Conservation (phyloP, 1,140 invertebrate species). For the Zaprionus davidi region DNA sequence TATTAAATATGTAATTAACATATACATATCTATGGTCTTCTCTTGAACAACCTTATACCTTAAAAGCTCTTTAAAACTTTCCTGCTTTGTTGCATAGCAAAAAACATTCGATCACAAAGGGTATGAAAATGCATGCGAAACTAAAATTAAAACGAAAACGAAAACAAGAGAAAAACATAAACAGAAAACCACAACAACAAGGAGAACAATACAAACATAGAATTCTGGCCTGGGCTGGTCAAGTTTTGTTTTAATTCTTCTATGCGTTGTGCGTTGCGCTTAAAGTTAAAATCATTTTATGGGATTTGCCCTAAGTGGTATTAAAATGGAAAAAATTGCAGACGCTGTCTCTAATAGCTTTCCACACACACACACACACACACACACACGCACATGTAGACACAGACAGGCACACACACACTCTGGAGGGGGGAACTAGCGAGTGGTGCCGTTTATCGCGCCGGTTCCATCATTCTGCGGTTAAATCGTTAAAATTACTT, state of each 20-base stretch:
- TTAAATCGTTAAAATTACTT: constrained; percentile 79
- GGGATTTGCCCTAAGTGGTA: constrained; percentile 70
- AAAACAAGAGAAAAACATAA: background rate
- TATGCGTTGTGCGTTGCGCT: constrained; percentile 31
- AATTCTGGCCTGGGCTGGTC: background rate
- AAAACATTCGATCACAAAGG: background rate
- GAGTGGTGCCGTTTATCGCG: constrained; percentile 64
- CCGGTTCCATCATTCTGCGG: constrained; percentile 80
- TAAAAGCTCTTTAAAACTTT: background rate
- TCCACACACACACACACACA: constrained; percentile 33
- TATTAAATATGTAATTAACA: too few species aligned
- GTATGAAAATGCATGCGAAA: background rate
- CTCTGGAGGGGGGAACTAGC: constrained; percentile 11
- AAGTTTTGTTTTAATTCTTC: constrained; percentile 28
- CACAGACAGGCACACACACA: constrained; percentile 4
- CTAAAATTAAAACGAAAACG: background rate
- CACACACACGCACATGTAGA: constrained; percentile 7
- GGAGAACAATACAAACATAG: background rate
- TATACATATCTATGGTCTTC: too few species aligned
- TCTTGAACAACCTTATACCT: background rate
- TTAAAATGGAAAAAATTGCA: constrained; percentile 70
- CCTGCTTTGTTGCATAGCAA: background rate
- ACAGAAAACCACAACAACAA: background rate
- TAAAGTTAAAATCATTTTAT: constrained; percentile 70
- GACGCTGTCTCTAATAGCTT: constrained; percentile 78